Conservation (phyloP, 1,140 invertebrate species). For the Hirudo medicinalis region DNA sequence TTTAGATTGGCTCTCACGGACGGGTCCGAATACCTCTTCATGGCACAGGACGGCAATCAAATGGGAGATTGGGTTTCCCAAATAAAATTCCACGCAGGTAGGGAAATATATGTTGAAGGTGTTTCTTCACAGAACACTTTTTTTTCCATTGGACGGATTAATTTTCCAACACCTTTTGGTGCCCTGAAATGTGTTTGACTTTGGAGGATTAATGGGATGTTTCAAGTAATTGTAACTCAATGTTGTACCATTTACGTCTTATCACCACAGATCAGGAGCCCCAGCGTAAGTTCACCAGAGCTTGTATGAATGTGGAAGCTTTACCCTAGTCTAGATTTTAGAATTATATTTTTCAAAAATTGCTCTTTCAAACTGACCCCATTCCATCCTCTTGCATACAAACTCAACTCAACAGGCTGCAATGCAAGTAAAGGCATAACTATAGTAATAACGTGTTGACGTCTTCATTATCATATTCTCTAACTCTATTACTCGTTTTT, state of each 20-base stretch:
- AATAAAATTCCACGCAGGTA: constrained; percentile 72
- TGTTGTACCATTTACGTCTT: not conserved
- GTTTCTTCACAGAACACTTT: not conserved
- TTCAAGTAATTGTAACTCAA: not conserved
- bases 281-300: no score
- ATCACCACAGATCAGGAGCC: no score
- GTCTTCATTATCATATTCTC: no score
- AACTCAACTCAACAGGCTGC: no score
- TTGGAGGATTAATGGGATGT: not conserved
- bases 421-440: no score
- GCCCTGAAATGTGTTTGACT: not conserved
- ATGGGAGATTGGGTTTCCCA: constrained; percentile 88
- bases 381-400: no score
- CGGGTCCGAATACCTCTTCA: constrained; percentile 81
- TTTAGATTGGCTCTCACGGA: constrained; percentile 60
- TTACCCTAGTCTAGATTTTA: no score
- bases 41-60: constrained; percentile 56
- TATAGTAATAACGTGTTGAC: no score
- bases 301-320: no score
- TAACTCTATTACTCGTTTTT: no score
- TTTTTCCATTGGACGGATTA: not conserved
- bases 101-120: not conserved
- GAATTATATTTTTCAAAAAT: no score
- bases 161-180: not conserved
- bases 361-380: no score